These are phyloP conservation scores for Hystrix brachyura DNA, from an alignment of 2,113 vertebrate species.

Conservation along the genomic window DNA sequence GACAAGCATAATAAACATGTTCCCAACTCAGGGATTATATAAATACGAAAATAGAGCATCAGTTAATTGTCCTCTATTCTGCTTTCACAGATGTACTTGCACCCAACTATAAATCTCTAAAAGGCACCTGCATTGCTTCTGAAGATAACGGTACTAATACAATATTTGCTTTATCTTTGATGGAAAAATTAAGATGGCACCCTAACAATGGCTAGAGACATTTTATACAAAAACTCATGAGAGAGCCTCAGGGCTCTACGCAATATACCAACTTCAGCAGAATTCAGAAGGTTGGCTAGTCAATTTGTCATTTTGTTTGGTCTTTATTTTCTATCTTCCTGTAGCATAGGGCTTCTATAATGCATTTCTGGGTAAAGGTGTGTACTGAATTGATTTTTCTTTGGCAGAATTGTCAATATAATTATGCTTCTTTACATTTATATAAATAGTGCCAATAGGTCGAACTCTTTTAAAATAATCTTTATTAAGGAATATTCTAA, in stretches of 20 bases:
- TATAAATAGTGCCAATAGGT: background rate
- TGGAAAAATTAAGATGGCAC: background rate
- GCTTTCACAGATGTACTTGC: constrained; percentile 45
- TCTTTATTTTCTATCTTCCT: background rate
- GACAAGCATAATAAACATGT: constrained; percentile 64
- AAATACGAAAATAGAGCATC: constrained; percentile 57
- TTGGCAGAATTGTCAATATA: background rate
- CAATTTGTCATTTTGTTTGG: background rate
- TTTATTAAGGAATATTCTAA: background rate
- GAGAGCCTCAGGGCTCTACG: background rate
- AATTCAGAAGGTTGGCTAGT: background rate
- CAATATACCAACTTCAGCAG: background rate
- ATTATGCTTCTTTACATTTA: background rate
- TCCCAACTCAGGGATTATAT: constrained; percentile 51
- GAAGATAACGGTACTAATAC: background rate
- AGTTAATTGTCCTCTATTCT: constrained; percentile 58
- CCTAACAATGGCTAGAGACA: background rate
- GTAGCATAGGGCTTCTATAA: background rate
- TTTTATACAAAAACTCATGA: background rate
- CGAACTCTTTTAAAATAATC: background rate
- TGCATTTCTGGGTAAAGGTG: background rate
- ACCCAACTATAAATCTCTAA: constrained; percentile 13
- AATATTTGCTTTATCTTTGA: background rate
- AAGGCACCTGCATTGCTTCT: background rate
- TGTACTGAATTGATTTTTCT: background rate